These are phyloP conservation scores for Chlorocebus sabaeus DNA, from an alignment of 2,113 vertebrate species.

Conservation along the genomic window DNA sequence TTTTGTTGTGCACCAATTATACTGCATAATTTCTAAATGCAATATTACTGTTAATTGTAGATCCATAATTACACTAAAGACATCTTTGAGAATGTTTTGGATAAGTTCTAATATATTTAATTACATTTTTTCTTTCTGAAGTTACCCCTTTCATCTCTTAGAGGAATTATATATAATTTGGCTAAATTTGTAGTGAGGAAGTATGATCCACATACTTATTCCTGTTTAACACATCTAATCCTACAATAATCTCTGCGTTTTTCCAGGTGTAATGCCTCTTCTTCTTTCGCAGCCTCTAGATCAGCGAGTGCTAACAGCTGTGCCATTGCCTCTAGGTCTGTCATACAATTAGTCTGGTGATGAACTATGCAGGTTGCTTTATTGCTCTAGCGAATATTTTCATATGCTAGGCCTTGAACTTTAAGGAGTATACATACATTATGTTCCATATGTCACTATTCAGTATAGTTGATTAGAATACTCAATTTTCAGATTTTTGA, in stretches of 20 bases:
- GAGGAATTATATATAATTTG: background rate
- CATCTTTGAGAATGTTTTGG: background rate
- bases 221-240: background rate
- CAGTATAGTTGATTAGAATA: background rate
- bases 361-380: conserved; percentile 54
- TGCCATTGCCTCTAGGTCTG: conserved; percentile 54
- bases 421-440: conserved; percentile 48
- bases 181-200: background rate
- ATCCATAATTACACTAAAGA: background rate
- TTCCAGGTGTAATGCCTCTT: background rate
- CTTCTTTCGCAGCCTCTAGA: background rate
- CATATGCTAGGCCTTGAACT: conserved; percentile 59
- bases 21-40: background rate
- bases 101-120: background rate
- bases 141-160: background rate
- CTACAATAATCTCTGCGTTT: background rate
- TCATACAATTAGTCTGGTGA: conserved; percentile 53
- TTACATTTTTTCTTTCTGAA: background rate
- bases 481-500: background rate
- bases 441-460: conserved; percentile 48
- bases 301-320: conserved; percentile 31
- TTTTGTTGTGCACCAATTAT: conserved; percentile 23
- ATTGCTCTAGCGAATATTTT: conserved; percentile 50
- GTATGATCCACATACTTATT: background rate
- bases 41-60: background rate